These are phyloP conservation scores for Sericinus montela DNA, from an alignment of 2,888 invertebrate species.

Conservation along the genomic window DNA sequence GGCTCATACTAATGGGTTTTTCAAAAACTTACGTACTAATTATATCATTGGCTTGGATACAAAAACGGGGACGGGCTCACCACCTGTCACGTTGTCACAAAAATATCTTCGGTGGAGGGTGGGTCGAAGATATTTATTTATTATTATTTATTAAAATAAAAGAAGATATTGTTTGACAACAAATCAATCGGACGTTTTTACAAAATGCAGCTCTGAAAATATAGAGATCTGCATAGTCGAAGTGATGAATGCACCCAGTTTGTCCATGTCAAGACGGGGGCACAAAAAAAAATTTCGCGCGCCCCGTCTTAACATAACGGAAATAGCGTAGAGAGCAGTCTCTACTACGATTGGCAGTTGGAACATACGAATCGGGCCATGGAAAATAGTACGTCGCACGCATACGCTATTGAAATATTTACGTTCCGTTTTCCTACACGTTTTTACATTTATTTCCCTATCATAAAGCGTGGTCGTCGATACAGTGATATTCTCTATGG, in stretches of 20 bases:
- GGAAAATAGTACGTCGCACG: constrained; percentile 28
- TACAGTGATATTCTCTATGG: neutral
- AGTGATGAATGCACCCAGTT: constrained; percentile 71
- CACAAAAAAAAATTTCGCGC: constrained; percentile 53
- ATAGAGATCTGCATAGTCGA: constrained; percentile 35
- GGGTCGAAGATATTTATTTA: too few relatives aligned
- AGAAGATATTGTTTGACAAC: too few relatives aligned
- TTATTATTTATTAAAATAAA: too few relatives aligned
- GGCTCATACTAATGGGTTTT: too few relatives aligned
- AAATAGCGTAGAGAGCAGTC: constrained; percentile 51
- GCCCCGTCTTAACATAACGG: constrained; percentile 43
- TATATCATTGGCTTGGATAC: too few relatives aligned
- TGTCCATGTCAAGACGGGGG: constrained; percentile 58
- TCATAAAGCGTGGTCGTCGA: constrained; percentile 5
- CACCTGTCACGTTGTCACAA: too few relatives aligned
- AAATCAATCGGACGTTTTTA: too few relatives aligned
- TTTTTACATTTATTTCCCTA: constrained; percentile 15
- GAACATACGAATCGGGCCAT: constrained; percentile 25
- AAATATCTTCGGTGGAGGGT: too few relatives aligned
- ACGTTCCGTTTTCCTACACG: constrained; percentile 5
- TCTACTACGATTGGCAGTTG: constrained; percentile 58
- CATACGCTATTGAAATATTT: constrained; percentile 8
- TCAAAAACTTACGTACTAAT: too few relatives aligned
- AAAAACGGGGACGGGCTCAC: too few relatives aligned
- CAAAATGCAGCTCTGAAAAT: constrained; percentile 22